Base-by-base conservation (phyloP, 37 sponge, comb jelly and placozoan genomes). In the Ephydatia muelleri region DNA sequence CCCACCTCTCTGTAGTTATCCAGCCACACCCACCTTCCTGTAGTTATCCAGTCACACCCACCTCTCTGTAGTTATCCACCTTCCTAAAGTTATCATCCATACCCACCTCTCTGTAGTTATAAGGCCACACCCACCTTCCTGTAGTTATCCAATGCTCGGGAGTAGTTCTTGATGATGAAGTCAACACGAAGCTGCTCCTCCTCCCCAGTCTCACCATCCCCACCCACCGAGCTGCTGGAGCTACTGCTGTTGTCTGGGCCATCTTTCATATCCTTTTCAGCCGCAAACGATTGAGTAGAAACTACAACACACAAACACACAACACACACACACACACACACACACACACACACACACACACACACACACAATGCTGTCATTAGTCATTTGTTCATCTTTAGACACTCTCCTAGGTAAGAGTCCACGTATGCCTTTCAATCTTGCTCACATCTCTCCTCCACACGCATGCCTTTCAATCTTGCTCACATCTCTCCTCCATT, bases 131-230 rank as follows among this genome's bases (percentile, higher is more conserved):
- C 66, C 29, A 88, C 88, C 88, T 88, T 88, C n/a, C 38, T 48
- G 66, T 71, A 88, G 65, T 49, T 70, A 14, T 67, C n/a, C 3
- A 69, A 38, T 8, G 83, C 88, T 22, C 64, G 28, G 21, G 83
- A 28, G 72, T 66, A 88, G 39, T 82, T 82, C 30, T 90, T 33
- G 16, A 80, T 76, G 14, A 75, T 79, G 76, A 77, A 80, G 72
- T 90, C 85, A 35, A 82, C 82, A 27, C 76, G 86, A 2, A 78
- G 83, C 33, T 78, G 78, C 30, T 68, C 88, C 43, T 87, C 88
- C 14, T 72, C 82, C 30, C 76, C 66, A 5, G 40, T 64, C 27
- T 69, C 70, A 19, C 31, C 87, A 68, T 78, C 82, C 68, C 82
- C 75, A 38, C 16, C 5, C 72, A 33, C 33, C 48, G 82, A 71